A percentile compares a stretch with the other conserved stretches of the same genome.
Conservation (phyloP, 2,797 vertebrate genomes). For the Coregonus ussuriensis region DNA sequence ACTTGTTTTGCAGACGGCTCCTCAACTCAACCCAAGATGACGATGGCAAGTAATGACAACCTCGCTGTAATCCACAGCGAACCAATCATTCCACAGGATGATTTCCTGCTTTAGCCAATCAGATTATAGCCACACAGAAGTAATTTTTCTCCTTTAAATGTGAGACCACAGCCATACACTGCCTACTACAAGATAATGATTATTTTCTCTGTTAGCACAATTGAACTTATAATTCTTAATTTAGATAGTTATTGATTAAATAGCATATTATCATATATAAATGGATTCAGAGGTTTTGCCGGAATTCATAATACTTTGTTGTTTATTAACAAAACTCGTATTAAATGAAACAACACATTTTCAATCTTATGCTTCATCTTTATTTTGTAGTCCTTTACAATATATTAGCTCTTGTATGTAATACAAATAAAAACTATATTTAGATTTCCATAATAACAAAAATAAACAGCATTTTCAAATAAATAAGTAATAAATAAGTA, state of each 20-base stretch:
- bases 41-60: slow-evolving; percentile 27
- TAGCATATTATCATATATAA: slow-evolving; percentile 10
- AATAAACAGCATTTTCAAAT: slow-evolving; percentile 35
- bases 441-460: slow-evolving; percentile 29
- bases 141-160: slow-evolving; percentile 21
- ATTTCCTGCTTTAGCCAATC: slow-evolving; percentile 47
- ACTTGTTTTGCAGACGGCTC: slow-evolving; percentile 81
- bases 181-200: slow-evolving; percentile 6
- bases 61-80: neutral
- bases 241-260: slow-evolving; percentile 27
- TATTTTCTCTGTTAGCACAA: neutral
- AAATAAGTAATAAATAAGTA: slow-evolving; percentile 59
- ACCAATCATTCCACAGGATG: slow-evolving; percentile 37
- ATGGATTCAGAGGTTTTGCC: slow-evolving; percentile 26
- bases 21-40: slow-evolving; percentile 85
- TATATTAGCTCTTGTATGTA: slow-evolving; percentile 39
- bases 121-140: slow-evolving; percentile 49
- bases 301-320: slow-evolving; percentile 25
- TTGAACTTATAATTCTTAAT: neutral
- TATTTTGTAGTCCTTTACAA: slow-evolving; percentile 56
- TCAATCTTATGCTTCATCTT: slow-evolving; percentile 43
- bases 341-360: slow-evolving; percentile 51
- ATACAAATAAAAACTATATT: slow-evolving; percentile 27
- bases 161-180: slow-evolving; percentile 31
- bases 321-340: slow-evolving; percentile 30